Evolutionary conservation across 2,113 vertebrate genomes (phyloP).

Genomic region (Sapayoa aenigma): DNA sequence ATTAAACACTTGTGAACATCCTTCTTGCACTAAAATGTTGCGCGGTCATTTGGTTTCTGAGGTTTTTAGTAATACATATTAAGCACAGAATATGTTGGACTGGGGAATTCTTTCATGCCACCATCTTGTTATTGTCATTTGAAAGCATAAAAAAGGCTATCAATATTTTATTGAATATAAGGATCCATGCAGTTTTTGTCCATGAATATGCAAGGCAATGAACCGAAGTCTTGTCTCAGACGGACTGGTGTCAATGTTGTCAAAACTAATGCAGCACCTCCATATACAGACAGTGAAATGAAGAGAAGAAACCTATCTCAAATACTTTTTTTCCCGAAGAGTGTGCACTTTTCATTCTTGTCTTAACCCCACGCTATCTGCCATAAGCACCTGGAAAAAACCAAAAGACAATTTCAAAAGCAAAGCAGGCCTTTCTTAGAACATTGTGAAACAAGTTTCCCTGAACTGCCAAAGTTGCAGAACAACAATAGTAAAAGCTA

Average conservation of each 20-base stretch:
- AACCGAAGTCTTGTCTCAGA: neutral
- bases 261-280: conserved; percentile 7
- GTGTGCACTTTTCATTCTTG: neutral
- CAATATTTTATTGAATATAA: conserved; percentile 48
- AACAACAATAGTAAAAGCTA: neutral
- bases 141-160: conserved; percentile 2
- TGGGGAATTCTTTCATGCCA: conserved; percentile 3
- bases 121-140: conserved; percentile 8
- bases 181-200: neutral
- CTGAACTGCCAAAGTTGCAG: neutral
- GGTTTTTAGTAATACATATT: conserved; percentile 18
- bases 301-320: neutral
- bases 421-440: neutral
- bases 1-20: neutral
- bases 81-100: neutral
- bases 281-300: neutral
- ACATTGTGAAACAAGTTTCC: neutral
- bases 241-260: neutral
- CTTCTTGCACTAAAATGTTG: neutral
- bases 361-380: neutral
- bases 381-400: neutral
- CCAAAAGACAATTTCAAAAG: neutral
- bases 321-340: neutral
- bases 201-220: neutral
- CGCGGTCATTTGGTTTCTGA: neutral